Conservation (phyloP, 2,888 invertebrate species). For the Pardosa pseudoannulata region DNA sequence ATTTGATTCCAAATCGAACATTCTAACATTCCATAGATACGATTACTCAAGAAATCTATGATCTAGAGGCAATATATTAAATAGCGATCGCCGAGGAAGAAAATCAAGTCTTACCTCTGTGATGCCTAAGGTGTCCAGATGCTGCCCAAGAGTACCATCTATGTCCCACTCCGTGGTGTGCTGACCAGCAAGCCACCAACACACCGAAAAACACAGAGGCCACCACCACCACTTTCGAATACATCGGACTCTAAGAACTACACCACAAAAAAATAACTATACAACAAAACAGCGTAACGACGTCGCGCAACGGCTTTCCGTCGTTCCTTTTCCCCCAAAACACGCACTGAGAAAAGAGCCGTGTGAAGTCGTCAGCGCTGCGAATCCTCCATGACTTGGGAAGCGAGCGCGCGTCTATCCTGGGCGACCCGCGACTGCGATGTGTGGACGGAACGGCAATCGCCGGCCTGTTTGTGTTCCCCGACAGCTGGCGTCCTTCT, state of each 20-base stretch:
- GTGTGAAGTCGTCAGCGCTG: not conserved
- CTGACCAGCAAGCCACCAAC: not conserved
- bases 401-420: constrained; percentile 27
- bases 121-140: constrained; percentile 64
- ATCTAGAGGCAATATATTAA: too few species aligned
- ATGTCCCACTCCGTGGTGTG: constrained; percentile 41
- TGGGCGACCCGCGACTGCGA: constrained; percentile 28
- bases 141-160: constrained; percentile 69
- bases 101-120: constrained; percentile 43
- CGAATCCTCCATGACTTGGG: constrained; percentile 43
- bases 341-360: too few species aligned
- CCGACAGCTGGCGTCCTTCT: constrained; percentile 53
- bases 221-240: not conserved
- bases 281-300: too few species aligned
- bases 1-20: too few species aligned
- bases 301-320: constrained; percentile 7
- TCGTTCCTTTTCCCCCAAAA: not conserved
- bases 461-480: constrained; percentile 19
- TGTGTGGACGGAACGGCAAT: constrained; percentile 24
- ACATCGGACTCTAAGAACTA: too few species aligned
- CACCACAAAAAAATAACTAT: too few species aligned
- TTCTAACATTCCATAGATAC: too few species aligned
- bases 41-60: too few species aligned
- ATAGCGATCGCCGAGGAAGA: too few species aligned
- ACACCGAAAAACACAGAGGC: not conserved